These are phyloP conservation scores for Hyles lineata DNA, from an alignment of 2,888 invertebrate genomes.

Conservation along the genomic window DNA sequence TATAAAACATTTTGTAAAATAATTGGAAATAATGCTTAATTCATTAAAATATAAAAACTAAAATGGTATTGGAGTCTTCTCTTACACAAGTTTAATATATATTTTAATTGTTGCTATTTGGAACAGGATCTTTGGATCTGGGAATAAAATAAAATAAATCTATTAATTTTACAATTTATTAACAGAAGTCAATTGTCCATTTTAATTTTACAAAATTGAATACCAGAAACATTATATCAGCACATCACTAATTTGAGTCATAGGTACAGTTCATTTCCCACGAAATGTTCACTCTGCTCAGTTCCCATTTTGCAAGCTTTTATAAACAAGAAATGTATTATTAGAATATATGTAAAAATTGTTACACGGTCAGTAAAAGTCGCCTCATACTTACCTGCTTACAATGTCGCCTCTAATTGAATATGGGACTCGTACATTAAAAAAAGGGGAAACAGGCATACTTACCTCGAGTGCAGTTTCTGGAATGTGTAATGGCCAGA, in stretches of 20 bases:
- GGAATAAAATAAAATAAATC: constrained; percentile 63
- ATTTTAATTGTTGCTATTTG: constrained; percentile 50
- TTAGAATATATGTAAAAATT: constrained; percentile 30
- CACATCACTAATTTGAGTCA: constrained; percentile 67
- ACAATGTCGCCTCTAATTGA: constrained; percentile 26
- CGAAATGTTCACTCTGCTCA: constrained; percentile 71
- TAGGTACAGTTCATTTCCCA: constrained; percentile 58
- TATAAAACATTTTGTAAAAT: constrained; percentile 78
- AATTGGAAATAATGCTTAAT: constrained; percentile 52
- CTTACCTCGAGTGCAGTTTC: constrained; percentile 56
- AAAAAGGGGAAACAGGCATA: constrained; percentile 40
- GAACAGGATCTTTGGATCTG: constrained; percentile 78
- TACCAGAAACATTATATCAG: constrained; percentile 51
- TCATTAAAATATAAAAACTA: constrained; percentile 21
- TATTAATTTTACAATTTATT: constrained; percentile 70
- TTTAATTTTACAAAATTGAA: constrained; percentile 58
- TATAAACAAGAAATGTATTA: constrained; percentile 56
- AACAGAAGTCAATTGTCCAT: constrained; percentile 51
- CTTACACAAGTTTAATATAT: constrained; percentile 22
- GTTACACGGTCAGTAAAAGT: constrained; percentile 26
- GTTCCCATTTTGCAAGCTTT: constrained; percentile 82
- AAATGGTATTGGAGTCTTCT: neutral
- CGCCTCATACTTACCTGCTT: constrained; percentile 55
- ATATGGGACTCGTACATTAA: neutral
- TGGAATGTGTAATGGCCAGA: constrained; percentile 51